phyloP scores from a whole-genome alignment of 1,140 invertebrate species.

The Whitmania pigra region DNA sequence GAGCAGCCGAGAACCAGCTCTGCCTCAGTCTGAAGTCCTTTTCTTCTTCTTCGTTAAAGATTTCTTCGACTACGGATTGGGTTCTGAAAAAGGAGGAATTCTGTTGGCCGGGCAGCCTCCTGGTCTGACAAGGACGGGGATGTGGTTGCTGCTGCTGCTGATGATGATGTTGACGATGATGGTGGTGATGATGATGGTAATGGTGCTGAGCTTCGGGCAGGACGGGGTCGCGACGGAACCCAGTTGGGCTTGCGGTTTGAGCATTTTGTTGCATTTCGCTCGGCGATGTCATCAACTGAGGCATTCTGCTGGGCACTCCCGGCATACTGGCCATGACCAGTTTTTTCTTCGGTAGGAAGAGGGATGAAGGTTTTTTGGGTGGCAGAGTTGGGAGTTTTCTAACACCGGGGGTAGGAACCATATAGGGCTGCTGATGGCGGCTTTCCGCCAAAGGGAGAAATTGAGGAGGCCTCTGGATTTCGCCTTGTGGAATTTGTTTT shows the following conservation, averaged over 20 bases:
- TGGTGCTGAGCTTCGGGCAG: slow-evolving; percentile 13
- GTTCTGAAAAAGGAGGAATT: neutral
- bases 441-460: too few relatives aligned
- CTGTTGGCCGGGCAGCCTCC: neutral
- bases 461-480: neutral
- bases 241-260: neutral
- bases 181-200: neutral
- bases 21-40: slow-evolving; percentile 7
- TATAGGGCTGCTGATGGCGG: neutral
- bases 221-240: neutral
- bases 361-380: neutral
- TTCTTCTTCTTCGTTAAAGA: slow-evolving; percentile 1
- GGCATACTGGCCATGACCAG: neutral
- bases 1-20: slow-evolving; percentile 7
- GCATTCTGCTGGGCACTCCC: neutral
- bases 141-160: neutral
- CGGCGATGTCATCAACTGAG: slow-evolving; percentile 1
- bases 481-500: neutral
- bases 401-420: neutral
- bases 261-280: slow-evolving; percentile 4
- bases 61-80: neutral
- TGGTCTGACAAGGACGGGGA: neutral
- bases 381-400: neutral
- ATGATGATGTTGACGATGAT: neutral
- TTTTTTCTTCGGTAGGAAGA: neutral